Conservation (phyloP, 2,113 vertebrate species). For the Sander lucioperca region DNA sequence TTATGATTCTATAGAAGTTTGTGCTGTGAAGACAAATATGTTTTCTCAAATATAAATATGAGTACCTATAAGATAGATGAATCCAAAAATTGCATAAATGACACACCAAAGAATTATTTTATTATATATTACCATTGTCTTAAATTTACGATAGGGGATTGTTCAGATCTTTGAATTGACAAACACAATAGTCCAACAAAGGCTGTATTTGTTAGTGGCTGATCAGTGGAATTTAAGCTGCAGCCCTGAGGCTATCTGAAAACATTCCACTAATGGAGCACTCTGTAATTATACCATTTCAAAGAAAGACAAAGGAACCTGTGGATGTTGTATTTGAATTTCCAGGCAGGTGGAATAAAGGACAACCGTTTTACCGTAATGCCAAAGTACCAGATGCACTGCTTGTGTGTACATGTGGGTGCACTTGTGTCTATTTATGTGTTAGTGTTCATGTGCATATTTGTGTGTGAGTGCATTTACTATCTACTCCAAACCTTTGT, state of each 20-base stretch:
- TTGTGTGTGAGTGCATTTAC: conserved; percentile 26
- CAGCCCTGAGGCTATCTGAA: conserved; percentile 77
- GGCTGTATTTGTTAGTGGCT: conserved; percentile 77
- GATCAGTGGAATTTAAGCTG: conserved; percentile 84
- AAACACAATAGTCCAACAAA: conserved; percentile 72
- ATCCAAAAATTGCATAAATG: background rate
- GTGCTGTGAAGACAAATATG: background rate
- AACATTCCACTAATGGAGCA: conserved; percentile 76
- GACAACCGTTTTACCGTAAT: conserved; percentile 36
- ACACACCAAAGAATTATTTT: background rate
- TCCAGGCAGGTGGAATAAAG: conserved; percentile 61
- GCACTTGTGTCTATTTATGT: conserved; percentile 29
- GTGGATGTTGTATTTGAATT: conserved; percentile 67
- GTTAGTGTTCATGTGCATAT: background rate
- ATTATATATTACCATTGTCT: background rate
- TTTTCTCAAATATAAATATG: conserved; percentile 8
- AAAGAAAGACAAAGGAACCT: conserved; percentile 73
- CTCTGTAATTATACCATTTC: conserved; percentile 75
- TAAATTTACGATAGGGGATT: conserved; percentile 16
- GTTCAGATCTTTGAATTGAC: conserved; percentile 50
- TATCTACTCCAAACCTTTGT: conserved; percentile 24
- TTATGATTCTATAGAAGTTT: background rate
- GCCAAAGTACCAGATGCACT: conserved; percentile 38
- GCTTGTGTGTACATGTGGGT: background rate
- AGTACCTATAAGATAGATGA: conserved; percentile 4